Conservation (phyloP, 2,888 invertebrate genomes). For the Xylota sylvarum region DNA sequence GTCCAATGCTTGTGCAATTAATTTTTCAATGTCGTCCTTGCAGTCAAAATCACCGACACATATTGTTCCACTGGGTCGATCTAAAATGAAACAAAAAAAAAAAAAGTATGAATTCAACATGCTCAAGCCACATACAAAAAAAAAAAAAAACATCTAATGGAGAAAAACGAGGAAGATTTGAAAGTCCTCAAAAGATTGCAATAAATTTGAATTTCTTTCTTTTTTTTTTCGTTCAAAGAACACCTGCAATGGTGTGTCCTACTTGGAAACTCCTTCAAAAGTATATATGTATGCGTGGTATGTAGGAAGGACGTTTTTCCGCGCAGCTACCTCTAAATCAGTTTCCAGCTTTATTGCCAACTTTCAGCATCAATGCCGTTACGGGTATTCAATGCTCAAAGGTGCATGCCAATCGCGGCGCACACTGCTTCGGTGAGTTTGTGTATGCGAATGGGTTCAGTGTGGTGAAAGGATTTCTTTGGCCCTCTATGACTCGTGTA, state of each 20-base stretch:
- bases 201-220: constrained; percentile 23
- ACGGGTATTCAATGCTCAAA: constrained; percentile 25
- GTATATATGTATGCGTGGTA: not conserved
- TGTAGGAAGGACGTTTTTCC: constrained; percentile 45
- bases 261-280: constrained; percentile 24
- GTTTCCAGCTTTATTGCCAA: constrained; percentile 67
- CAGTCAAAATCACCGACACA: constrained; percentile 48
- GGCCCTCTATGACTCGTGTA: constrained; percentile 44
- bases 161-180: constrained; percentile 7
- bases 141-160: not conserved
- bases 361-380: constrained; percentile 65
- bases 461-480: constrained; percentile 65
- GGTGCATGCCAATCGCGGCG: constrained; percentile 54
- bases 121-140: constrained; percentile 1
- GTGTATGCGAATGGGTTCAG: constrained; percentile 47
- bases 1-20: constrained; percentile 63
- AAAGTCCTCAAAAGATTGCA: constrained; percentile 40
- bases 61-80: constrained; percentile 74
- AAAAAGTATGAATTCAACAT: constrained; percentile 49
- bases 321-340: constrained; percentile 62
- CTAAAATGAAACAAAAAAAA: constrained; percentile 59
- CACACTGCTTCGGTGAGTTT: not conserved
- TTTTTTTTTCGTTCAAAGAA: not conserved
- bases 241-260: constrained; percentile 36
- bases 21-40: constrained; percentile 64